Percentiles rank a stretch among this genome's conserved stretches.
Conservation (phyloP, 2,797 vertebrate species). For the Ctenochaetus hawaiiensis region DNA sequence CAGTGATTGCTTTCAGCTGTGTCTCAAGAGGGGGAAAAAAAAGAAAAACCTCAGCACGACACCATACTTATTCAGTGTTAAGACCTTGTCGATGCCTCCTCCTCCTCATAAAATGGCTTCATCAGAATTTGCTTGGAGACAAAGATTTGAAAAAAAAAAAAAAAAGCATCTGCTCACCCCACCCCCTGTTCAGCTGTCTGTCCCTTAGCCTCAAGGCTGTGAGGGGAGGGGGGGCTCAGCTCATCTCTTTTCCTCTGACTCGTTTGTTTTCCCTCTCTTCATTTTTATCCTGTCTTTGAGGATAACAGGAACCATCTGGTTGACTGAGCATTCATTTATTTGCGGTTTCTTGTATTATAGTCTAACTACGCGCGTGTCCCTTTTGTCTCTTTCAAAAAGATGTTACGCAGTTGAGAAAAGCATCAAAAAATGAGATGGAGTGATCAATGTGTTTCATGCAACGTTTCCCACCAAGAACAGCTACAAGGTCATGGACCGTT, state of each 20-base stretch:
- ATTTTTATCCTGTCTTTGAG: slow-evolving; percentile 71
- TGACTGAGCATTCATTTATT: slow-evolving; percentile 69
- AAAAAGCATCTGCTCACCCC: slow-evolving; percentile 13
- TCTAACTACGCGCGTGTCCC: slow-evolving; percentile 51
- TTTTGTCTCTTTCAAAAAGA: slow-evolving; percentile 60
- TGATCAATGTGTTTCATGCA: slow-evolving; percentile 27
- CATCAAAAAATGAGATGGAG: slow-evolving; percentile 16
- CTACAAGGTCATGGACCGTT: slow-evolving; percentile 34
- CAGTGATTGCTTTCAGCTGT: slow-evolving; percentile 81
- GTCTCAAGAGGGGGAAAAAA: slow-evolving; percentile 13
- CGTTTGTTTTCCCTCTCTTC: slow-evolving; percentile 69
- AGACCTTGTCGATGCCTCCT: slow-evolving; percentile 20
- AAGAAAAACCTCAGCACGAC: slow-evolving; percentile 9
- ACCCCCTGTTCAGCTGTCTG: slow-evolving; percentile 57
- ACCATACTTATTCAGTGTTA: slow-evolving; percentile 31
- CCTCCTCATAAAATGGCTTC: slow-evolving; percentile 46
- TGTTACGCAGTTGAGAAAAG: background rate
- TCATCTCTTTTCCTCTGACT: slow-evolving; percentile 68
- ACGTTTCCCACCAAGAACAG: slow-evolving; percentile 33
- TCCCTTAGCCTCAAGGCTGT: slow-evolving; percentile 57
- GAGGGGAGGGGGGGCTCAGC: slow-evolving; percentile 45
- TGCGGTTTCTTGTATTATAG: slow-evolving; percentile 61
- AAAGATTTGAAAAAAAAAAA: slow-evolving; percentile 30
- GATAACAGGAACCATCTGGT: slow-evolving; percentile 79
- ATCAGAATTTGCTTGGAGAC: slow-evolving; percentile 53